Evolutionary conservation across 2,113 vertebrate species (phyloP).

Genomic region (Marcusenius ussheri): DNA sequence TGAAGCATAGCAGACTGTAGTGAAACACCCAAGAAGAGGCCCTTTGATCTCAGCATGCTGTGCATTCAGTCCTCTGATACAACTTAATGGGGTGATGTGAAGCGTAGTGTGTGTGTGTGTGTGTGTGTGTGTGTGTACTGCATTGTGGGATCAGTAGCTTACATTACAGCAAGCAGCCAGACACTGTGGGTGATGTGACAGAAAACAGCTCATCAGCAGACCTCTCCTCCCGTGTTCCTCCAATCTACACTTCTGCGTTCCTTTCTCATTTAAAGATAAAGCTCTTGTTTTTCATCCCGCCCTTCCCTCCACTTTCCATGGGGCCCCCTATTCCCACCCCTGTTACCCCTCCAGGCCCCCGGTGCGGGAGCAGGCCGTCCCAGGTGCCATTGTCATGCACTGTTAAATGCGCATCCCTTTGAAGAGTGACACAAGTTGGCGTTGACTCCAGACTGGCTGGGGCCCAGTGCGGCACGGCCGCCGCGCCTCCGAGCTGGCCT

Average conservation of each 20-base stretch:
- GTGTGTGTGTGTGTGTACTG: slow-evolving; percentile 14
- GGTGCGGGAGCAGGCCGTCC: slow-evolving; percentile 45
- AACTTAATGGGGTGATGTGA: slow-evolving; percentile 43
- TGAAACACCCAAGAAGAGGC: slow-evolving; percentile 28
- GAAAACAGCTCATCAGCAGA: neutral
- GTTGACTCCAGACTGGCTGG: slow-evolving; percentile 6
- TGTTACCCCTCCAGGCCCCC: neutral
- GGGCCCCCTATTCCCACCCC: neutral
- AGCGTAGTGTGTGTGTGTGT: slow-evolving; percentile 38
- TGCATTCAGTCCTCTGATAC: slow-evolving; percentile 35
- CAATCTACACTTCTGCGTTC: neutral
- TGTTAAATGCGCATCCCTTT: slow-evolving; percentile 52
- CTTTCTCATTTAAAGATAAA: neutral
- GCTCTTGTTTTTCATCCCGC: slow-evolving; percentile 26
- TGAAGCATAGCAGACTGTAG: neutral
- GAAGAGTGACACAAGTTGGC: slow-evolving; percentile 52
- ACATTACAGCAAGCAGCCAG: neutral
- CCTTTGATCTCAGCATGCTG: slow-evolving; percentile 52
- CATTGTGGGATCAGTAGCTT: slow-evolving; percentile 33
- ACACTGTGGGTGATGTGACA: neutral
- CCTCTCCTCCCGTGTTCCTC: neutral
- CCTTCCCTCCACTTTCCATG: neutral
- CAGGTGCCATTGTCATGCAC: slow-evolving; percentile 64
- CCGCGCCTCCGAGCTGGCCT: neutral
- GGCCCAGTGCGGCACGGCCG: neutral